Percentiles rank a stretch among this genome's conserved stretches.
These are phyloP conservation scores for Ptychodera flava DNA, from an alignment of 35 echinoderm and acorn worm genomes.

Conservation along the genomic window DNA sequence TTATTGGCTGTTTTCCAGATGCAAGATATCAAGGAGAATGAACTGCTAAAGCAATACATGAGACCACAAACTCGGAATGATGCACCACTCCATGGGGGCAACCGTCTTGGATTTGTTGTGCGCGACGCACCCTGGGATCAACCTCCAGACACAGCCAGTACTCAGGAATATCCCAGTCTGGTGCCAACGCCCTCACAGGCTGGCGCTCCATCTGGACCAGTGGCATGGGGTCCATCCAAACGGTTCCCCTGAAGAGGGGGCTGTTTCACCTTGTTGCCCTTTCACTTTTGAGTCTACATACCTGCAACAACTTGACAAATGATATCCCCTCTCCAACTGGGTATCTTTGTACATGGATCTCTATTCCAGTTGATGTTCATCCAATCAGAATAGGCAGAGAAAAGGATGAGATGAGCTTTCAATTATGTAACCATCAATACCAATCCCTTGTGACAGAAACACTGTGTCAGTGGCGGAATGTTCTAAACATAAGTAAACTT, in stretches of 20 bases:
- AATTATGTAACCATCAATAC: too few species aligned
- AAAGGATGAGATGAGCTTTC: too few species aligned
- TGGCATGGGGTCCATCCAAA: background rate
- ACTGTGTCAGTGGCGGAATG: too few species aligned
- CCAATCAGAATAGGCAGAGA: too few species aligned
- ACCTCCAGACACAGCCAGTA: constrained; percentile 75
- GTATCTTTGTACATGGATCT: too few species aligned
- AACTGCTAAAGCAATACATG: constrained; percentile 73
- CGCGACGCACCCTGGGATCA: constrained; percentile 88
- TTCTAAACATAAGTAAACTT: too few species aligned
- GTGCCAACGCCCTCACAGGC: background rate
- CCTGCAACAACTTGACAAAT: too few species aligned
- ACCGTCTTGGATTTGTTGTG: constrained; percentile 42
- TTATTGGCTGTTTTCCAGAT: constrained; percentile 19
- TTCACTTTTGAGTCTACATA: too few species aligned
- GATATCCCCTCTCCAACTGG: too few species aligned
- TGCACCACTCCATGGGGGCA: background rate
- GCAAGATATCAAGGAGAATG: constrained; percentile 65
- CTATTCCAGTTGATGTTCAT: too few species aligned
- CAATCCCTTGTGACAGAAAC: too few species aligned
- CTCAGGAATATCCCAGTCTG: constrained; percentile 73
- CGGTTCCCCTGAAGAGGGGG: background rate
- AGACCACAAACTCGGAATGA: constrained; percentile 61
- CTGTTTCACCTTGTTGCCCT: too few species aligned
- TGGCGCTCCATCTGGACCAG: background rate